These are phyloP conservation scores for Cydia strobilella DNA, from an alignment of 1,140 invertebrate genomes.

Conservation along the genomic window DNA sequence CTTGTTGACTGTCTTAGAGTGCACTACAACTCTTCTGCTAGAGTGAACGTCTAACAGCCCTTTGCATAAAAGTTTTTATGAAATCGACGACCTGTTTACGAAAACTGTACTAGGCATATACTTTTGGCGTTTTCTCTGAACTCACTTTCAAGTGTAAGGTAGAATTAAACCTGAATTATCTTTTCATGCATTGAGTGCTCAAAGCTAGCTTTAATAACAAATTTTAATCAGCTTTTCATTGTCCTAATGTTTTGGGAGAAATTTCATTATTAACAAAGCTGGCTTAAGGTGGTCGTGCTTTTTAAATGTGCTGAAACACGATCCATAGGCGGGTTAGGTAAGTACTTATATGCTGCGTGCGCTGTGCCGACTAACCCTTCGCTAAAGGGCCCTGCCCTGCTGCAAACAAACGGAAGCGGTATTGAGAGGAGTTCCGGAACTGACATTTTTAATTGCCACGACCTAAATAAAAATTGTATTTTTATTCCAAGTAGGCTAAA, in stretches of 20 bases:
- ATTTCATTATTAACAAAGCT: slow-evolving; percentile 19
- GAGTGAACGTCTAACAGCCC: slow-evolving; percentile 1
- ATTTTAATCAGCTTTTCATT: slow-evolving; percentile 22
- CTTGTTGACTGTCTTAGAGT: slow-evolving; percentile 28
- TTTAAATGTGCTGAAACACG: slow-evolving; percentile 26
- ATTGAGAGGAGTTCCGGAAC: slow-evolving; percentile 76
- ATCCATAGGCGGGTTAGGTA: neutral
- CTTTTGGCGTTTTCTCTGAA: too few species aligned
- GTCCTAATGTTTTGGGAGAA: slow-evolving; percentile 10
- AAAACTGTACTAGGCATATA: too few species aligned
- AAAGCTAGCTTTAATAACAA: neutral
- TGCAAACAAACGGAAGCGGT: slow-evolving; percentile 78
- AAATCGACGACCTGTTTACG: neutral
- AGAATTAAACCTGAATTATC: neutral
- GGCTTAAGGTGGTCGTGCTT: slow-evolving; percentile 26
- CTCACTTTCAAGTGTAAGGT: too few species aligned
- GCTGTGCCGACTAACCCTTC: slow-evolving; percentile 57
- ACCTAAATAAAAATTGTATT: slow-evolving; percentile 78
- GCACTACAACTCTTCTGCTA: neutral
- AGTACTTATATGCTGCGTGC: neutral
- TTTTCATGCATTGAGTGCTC: neutral
- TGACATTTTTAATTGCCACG: slow-evolving; percentile 78
- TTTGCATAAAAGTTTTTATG: neutral
- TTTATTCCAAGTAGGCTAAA: slow-evolving; percentile 78
- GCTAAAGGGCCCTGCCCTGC: slow-evolving; percentile 64